These are phyloP conservation scores for Channallabes apus DNA, from an alignment of 2,797 vertebrate genomes.

Conservation along the genomic window DNA sequence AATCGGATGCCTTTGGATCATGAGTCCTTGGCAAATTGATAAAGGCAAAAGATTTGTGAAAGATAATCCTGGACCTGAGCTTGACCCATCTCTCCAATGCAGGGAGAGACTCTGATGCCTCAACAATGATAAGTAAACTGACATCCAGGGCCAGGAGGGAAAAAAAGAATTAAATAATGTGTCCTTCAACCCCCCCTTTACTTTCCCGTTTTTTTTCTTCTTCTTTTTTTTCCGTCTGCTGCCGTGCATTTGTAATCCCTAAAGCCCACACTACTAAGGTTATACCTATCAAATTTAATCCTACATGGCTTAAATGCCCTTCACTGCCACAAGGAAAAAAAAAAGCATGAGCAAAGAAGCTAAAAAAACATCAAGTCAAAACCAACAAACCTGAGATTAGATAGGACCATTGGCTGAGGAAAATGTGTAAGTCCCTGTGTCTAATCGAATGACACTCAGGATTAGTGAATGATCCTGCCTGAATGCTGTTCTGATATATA, in stretches of 20 bases:
- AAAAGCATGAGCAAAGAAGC: constrained; percentile 68
- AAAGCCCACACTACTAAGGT: constrained; percentile 72
- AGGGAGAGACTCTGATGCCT: constrained; percentile 70
- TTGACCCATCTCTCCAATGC: constrained; percentile 71
- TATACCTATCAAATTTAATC: constrained; percentile 80
- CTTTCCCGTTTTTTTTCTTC: constrained; percentile 1
- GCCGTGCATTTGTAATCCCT: constrained; percentile 77
- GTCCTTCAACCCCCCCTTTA: constrained; percentile 33
- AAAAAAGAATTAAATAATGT: constrained; percentile 76
- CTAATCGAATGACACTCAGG: constrained; percentile 51
- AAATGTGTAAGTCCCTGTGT: constrained; percentile 41
- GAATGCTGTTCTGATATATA: constrained; percentile 20
- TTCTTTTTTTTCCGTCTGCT: constrained; percentile 43
- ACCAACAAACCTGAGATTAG: constrained; percentile 66
- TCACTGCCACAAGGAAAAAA: constrained; percentile 67
- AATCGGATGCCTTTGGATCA: constrained; percentile 77
- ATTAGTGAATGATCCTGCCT: constrained; percentile 42
- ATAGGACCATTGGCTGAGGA: constrained; percentile 55
- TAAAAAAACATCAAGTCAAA: constrained; percentile 63
- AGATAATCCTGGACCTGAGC: constrained; percentile 75
- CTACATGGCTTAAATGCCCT: constrained; percentile 77
- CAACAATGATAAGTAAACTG: constrained; percentile 73
- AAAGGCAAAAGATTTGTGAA: constrained; percentile 75
- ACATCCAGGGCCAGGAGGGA: constrained; percentile 66
- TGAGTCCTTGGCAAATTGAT: constrained; percentile 77